Evolutionary conservation across 2,888 invertebrate species (phyloP).

Genomic region (Andrena trimmerana): DNA sequence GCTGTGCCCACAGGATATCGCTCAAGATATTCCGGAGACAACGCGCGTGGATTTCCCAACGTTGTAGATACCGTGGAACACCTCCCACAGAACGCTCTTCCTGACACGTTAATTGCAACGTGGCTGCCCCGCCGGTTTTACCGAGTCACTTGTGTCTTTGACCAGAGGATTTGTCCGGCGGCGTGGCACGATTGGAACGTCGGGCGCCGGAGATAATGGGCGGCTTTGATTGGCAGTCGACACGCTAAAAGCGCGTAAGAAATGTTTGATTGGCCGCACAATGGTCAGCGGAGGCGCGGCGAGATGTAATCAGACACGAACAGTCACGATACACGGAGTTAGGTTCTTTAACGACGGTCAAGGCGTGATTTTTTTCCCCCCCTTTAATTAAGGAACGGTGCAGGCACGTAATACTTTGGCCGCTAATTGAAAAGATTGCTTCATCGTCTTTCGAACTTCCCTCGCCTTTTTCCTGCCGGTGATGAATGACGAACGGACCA

Average conservation of each 20-base stretch:
- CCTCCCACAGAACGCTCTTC: not conserved
- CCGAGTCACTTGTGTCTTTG: constrained; percentile 30
- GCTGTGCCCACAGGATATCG: too few relatives aligned
- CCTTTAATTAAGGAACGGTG: not conserved
- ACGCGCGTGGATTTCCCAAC: too few relatives aligned
- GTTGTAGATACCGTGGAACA: not conserved
- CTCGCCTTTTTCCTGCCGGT: not conserved
- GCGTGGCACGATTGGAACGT: constrained; percentile 38
- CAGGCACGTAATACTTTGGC: not conserved
- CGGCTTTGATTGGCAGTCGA: constrained; percentile 51
- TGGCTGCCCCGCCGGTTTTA: constrained; percentile 16
- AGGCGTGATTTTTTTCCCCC: constrained; percentile 9
- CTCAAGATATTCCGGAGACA: too few relatives aligned
- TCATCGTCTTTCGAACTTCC: not conserved
- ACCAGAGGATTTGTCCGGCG: constrained; percentile 13
- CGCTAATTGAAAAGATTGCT: constrained; percentile 8
- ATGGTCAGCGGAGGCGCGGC: constrained; percentile 37
- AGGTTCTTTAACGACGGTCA: constrained; percentile 26
- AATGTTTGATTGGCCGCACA: constrained; percentile 39
- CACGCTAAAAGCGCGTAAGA: constrained; percentile 47
- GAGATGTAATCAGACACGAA: constrained; percentile 47
- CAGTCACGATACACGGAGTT: constrained; percentile 18
- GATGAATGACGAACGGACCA: not conserved
- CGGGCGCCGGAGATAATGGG: constrained; percentile 46
- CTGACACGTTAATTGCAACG: constrained; percentile 19